These are phyloP conservation scores for Polymixis flavicincta DNA, from an alignment of 2,888 invertebrate genomes.

Conservation along the genomic window DNA sequence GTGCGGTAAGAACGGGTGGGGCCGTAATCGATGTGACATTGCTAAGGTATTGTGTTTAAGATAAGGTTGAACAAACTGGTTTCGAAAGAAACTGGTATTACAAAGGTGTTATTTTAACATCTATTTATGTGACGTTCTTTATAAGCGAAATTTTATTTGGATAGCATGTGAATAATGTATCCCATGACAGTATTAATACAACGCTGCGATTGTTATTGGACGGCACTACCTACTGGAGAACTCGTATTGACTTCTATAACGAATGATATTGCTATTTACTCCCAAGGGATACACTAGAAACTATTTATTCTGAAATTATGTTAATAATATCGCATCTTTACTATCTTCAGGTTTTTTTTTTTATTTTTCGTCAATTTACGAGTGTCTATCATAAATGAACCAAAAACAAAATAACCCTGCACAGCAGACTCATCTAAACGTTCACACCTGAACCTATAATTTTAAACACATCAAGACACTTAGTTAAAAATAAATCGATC, in stretches of 20 bases:
- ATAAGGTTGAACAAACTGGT: constrained; percentile 30
- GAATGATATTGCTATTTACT: neutral
- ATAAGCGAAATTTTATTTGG: constrained; percentile 14
- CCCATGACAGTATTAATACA: neutral
- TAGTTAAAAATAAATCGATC: constrained; percentile 57
- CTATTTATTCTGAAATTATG: too few species aligned
- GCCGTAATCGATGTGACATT: constrained; percentile 29
- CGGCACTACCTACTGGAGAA: neutral
- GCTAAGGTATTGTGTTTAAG: constrained; percentile 38
- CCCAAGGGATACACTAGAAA: too few species aligned
- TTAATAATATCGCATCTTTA: neutral
- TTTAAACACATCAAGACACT: constrained; percentile 6
- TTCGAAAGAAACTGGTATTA: constrained; percentile 36
- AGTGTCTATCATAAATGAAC: neutral
- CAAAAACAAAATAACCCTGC: too few species aligned
- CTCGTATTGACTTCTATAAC: neutral
- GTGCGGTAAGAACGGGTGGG: constrained; percentile 3
- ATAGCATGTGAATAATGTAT: neutral
- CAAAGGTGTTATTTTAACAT: constrained; percentile 12
- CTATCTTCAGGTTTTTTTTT: too few species aligned
- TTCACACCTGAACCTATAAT: constrained; percentile 20
- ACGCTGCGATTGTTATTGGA: neutral
- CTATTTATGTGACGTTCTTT: constrained; percentile 36
- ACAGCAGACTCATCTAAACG: neutral
- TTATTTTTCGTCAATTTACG: neutral